Conservation (phyloP, 53 echinoderm and acorn worm species). For the Antedon mediterranea region DNA sequence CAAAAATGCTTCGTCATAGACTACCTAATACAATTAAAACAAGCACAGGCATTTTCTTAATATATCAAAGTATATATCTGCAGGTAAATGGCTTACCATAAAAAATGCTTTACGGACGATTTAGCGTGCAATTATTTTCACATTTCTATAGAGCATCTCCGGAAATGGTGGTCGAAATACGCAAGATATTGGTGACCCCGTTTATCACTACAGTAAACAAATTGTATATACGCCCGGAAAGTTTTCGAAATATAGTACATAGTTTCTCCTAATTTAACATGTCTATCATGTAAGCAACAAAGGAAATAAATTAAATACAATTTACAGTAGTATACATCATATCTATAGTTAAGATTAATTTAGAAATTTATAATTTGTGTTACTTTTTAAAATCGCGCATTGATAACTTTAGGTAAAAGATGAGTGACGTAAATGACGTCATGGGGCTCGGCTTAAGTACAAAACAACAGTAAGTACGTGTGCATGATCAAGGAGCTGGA, state of each 20-base stretch:
- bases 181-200: neutral
- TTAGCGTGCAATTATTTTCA: neutral
- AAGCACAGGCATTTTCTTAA: neutral
- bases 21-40: neutral
- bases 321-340: too few species aligned
- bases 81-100: constrained; percentile 1
- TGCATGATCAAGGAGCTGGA: too few species aligned
- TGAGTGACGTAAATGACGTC: neutral
- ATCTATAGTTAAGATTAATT: too few species aligned
- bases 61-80: neutral
- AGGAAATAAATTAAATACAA: too few species aligned
- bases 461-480: too few species aligned
- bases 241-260: neutral
- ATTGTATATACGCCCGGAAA: neutral
- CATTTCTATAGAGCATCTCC: neutral
- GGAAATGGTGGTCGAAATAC: neutral
- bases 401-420: neutral
- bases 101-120: neutral
- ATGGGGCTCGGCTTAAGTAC: neutral
- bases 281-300: too few species aligned
- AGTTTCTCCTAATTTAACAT: neutral
- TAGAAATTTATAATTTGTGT: neutral
- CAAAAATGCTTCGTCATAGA: neutral
- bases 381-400: neutral
- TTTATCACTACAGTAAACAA: neutral